These are phyloP conservation scores for Coluber constrictor DNA, from an alignment of 2,797 vertebrate genomes.

Conservation along the genomic window DNA sequence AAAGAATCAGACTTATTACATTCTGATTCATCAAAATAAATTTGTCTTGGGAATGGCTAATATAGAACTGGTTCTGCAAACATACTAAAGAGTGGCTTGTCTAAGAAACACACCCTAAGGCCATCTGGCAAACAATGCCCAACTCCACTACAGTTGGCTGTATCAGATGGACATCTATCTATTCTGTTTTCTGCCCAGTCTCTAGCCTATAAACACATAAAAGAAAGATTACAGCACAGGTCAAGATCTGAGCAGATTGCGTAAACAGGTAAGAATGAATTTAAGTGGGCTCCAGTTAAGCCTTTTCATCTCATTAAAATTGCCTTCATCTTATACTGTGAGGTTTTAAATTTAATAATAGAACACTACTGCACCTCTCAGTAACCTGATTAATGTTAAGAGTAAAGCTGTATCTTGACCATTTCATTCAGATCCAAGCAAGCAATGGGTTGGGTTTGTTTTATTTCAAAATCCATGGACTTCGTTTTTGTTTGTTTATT, in stretches of 20 bases:
- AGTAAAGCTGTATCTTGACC: constrained; percentile 25
- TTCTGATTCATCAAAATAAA: constrained; percentile 1
- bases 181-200: constrained; percentile 35
- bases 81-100: background rate
- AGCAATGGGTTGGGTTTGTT: constrained; percentile 29
- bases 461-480: constrained; percentile 11
- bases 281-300: constrained; percentile 78
- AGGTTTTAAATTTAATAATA: constrained; percentile 72
- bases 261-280: constrained; percentile 71
- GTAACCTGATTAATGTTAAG: constrained; percentile 62
- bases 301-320: constrained; percentile 79
- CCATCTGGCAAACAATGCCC: background rate
- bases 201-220: constrained; percentile 47
- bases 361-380: constrained; percentile 63
- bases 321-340: constrained; percentile 68
- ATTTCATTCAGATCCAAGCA: constrained; percentile 7
- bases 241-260: constrained; percentile 65
- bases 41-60: background rate
- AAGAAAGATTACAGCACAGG: constrained; percentile 53
- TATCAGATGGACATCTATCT: constrained; percentile 38
- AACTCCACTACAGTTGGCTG: background rate
- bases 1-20: background rate
- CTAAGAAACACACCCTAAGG: constrained; percentile 1
- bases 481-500: background rate
- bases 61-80: background rate